Percentiles rank a stretch among this genome's conserved stretches.
These are phyloP conservation scores for Autographa gamma DNA, from an alignment of 2,888 invertebrate species.

Conservation along the genomic window DNA sequence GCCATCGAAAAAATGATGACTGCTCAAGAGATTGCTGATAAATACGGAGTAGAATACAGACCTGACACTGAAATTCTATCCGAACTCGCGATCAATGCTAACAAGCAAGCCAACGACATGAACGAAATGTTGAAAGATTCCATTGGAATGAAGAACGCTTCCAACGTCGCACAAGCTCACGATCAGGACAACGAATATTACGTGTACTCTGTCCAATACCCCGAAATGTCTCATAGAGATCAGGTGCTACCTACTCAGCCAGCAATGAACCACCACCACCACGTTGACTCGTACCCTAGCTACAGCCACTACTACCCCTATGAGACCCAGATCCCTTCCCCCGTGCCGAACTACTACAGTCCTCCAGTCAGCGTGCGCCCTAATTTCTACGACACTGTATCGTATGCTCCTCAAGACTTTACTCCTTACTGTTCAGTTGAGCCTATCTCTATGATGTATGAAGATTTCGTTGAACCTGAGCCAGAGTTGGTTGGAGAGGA, in stretches of 20 bases:
- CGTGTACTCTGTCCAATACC: slow-evolving; percentile 57
- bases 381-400: slow-evolving; percentile 76
- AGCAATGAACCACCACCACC: slow-evolving; percentile 55
- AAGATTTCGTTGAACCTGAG: slow-evolving; percentile 70
- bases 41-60: slow-evolving; percentile 80
- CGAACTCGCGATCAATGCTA: slow-evolving; percentile 78
- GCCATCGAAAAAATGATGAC: slow-evolving; percentile 87
- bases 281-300: slow-evolving; percentile 57
- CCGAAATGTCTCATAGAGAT: slow-evolving; percentile 46
- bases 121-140: slow-evolving; percentile 74
- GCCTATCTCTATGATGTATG: slow-evolving; percentile 63
- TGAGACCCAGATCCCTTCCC: slow-evolving; percentile 73
- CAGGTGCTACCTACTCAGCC: slow-evolving; percentile 27
- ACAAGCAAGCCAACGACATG: slow-evolving; percentile 79
- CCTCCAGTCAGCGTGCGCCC: slow-evolving; percentile 74
- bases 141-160: slow-evolving; percentile 66
- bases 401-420: slow-evolving; percentile 70
- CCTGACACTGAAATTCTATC: slow-evolving; percentile 82
- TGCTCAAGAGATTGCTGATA: slow-evolving; percentile 85
- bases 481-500: slow-evolving; percentile 81
- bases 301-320: slow-evolving; percentile 65
- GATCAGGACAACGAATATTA: slow-evolving; percentile 55
- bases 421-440: slow-evolving; percentile 72
- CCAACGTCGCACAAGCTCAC: slow-evolving; percentile 54
- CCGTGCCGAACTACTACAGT: slow-evolving; percentile 64